These are phyloP conservation scores for Molorchus minor DNA, from an alignment of 2,888 invertebrate species.

Conservation along the genomic window DNA sequence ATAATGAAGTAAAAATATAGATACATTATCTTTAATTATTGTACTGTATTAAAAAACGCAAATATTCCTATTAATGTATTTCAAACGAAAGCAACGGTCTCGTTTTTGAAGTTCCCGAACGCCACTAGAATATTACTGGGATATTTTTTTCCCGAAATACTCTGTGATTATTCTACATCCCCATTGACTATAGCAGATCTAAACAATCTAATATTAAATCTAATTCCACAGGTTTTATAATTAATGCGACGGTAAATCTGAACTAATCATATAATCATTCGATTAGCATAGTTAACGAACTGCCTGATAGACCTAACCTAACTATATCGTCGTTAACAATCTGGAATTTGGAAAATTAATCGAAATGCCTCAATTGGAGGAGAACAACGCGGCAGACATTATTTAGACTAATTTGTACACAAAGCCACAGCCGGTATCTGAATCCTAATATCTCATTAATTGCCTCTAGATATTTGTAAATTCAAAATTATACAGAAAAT, in stretches of 20 bases:
- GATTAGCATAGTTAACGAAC: slow-evolving; percentile 48
- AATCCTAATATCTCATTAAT: neutral
- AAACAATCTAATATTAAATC: slow-evolving; percentile 34
- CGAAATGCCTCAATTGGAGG: slow-evolving; percentile 5
- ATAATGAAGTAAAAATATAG: no score
- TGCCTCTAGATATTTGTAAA: neutral
- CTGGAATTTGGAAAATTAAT: slow-evolving; percentile 13
- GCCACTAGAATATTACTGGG: no score
- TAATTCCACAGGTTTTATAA: slow-evolving; percentile 36
- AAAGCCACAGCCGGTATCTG: neutral
- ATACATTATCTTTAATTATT: no score
- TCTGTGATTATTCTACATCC: no score
- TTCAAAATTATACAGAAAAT: neutral
- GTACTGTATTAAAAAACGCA: no score
- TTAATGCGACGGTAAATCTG: slow-evolving; percentile 33
- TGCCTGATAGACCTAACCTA: slow-evolving; percentile 26
- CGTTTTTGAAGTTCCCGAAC: no score
- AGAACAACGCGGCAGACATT: neutral
- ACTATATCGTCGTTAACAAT: slow-evolving; percentile 22
- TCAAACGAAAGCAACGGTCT: no score
- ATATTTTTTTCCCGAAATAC: no score
- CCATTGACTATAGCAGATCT: no score
- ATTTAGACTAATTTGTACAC: neutral
- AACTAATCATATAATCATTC: slow-evolving; percentile 35
- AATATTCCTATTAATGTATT: no score